phyloP scores from a whole-genome alignment of 1,140 invertebrate genomes.

The Phymastichus coffea region DNA sequence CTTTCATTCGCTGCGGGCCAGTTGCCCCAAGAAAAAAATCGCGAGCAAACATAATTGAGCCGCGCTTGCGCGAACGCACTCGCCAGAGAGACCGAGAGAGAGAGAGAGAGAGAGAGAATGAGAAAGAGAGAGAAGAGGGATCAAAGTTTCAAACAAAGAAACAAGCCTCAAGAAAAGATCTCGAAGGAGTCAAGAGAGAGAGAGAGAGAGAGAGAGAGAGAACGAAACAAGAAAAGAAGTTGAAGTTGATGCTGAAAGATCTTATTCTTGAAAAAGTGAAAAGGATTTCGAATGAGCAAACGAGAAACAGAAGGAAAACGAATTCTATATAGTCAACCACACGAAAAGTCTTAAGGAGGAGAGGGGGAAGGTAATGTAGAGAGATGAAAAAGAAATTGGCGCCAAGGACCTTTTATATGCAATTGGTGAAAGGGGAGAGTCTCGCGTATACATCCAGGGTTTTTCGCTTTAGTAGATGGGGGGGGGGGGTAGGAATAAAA shows the following conservation, averaged over 20 bases:
- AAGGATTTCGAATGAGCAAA: constrained; percentile 3
- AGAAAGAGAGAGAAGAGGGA: too few relatives aligned
- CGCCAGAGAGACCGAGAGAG: too few relatives aligned
- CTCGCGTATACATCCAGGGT: not conserved
- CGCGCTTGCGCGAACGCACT: too few relatives aligned
- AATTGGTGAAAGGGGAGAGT: not conserved
- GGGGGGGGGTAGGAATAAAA: not conserved
- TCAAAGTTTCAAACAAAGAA: constrained; percentile 25
- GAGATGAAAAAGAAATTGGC: constrained; percentile 15
- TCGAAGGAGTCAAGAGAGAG: constrained; percentile 28
- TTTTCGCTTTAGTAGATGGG: not conserved
- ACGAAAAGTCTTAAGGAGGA: constrained; percentile 1
- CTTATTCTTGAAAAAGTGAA: constrained; percentile 26
- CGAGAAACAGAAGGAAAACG: constrained; percentile 4
- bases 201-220: constrained; percentile 2
- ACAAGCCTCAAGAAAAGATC: constrained; percentile 21
- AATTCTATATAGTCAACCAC: not conserved
- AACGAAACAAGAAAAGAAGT: not conserved
- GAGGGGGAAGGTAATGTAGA: not conserved
- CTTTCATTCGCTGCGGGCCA: constrained; percentile 33
- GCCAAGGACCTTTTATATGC: constrained; percentile 21
- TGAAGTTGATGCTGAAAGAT: constrained; percentile 10
- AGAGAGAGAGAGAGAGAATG: too few relatives aligned
- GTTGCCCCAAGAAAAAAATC: constrained; percentile 15
- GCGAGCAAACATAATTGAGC: constrained; percentile 24